Evolutionary conservation across 2,888 invertebrate genomes (phyloP).

Genomic region (Coelinius sp.): DNA sequence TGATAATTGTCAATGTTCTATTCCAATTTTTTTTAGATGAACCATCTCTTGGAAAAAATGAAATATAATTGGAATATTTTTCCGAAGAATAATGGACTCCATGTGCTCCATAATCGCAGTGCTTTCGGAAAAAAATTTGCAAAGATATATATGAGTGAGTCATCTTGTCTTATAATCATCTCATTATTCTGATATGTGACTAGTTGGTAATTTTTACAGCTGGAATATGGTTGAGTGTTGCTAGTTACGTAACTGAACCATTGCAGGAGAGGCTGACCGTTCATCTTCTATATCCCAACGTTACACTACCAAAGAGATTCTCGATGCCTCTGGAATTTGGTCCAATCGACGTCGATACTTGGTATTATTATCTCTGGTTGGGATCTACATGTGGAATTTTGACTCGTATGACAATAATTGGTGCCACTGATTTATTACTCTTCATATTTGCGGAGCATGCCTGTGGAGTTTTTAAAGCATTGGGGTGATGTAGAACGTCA

Average conservation of each 20-base stretch:
- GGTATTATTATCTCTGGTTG: not conserved
- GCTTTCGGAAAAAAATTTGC: not conserved
- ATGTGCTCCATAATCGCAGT: not conserved
- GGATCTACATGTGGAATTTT: not conserved
- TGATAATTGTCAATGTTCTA: not conserved
- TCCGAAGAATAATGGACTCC: not conserved
- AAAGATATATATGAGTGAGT: not conserved
- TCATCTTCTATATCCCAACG: not conserved
- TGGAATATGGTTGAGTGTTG: not conserved
- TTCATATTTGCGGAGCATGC: slow-evolving; percentile 8
- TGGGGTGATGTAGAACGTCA: slow-evolving; percentile 22
- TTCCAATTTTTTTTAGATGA: not conserved
- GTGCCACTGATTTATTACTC: slow-evolving; percentile 3
- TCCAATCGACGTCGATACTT: not conserved
- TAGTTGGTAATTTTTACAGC: not conserved
- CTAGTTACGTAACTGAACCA: not conserved
- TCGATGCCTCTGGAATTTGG: not conserved
- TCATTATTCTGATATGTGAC: not conserved
- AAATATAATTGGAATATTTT: not conserved
- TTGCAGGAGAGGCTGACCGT: not conserved
- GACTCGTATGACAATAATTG: not conserved
- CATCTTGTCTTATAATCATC: not conserved
- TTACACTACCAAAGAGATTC: not conserved
- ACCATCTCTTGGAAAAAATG: not conserved
- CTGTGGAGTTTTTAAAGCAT: slow-evolving; percentile 23